A percentile compares a stretch with the other conserved stretches of the same genome.
Evolutionary conservation across 2,888 invertebrate genomes (phyloP).

Genomic region (Neria commutata): DNA sequence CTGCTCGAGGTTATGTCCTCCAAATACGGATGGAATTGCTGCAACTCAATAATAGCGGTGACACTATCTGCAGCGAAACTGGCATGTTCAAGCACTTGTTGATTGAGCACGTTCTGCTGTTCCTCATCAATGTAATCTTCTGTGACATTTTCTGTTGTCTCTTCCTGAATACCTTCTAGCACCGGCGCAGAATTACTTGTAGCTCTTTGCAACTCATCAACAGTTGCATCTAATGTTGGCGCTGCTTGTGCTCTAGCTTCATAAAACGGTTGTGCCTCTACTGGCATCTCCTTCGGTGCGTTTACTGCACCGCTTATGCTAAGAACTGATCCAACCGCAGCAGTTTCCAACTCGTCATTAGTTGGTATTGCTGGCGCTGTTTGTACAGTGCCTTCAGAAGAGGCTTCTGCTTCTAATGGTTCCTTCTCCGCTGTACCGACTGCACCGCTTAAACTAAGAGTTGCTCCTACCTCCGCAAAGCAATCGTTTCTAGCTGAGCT

Average conservation of each 20-base stretch:
- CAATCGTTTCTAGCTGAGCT: too few relatives aligned
- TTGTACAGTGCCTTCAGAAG: neutral
- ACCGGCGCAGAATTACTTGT: constrained; percentile 34
- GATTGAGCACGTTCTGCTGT: constrained; percentile 48
- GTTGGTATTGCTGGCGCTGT: neutral
- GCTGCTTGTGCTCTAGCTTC: neutral
- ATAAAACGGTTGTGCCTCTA: constrained; percentile 22
- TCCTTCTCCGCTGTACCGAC: neutral
- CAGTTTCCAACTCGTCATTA: constrained; percentile 17
- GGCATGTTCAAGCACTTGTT: constrained; percentile 32
- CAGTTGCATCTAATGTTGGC: neutral
- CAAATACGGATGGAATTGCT: constrained; percentile 6
- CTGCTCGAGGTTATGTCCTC: constrained; percentile 33
- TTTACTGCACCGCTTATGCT: neutral
- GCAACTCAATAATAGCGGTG: neutral
- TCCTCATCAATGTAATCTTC: constrained; percentile 37
- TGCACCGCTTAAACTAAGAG: neutral
- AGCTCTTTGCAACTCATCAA: constrained; percentile 31
- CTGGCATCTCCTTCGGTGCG: neutral
- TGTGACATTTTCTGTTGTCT: neutral
- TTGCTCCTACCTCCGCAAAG: neutral
- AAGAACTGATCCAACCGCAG: neutral
- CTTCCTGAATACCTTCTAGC: neutral
- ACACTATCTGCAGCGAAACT: neutral
- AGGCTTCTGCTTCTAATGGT: constrained; percentile 18